These are phyloP conservation scores for Montipora cactus DNA, from an alignment of 64 coral and sea anemone species.

Conservation along the genomic window DNA sequence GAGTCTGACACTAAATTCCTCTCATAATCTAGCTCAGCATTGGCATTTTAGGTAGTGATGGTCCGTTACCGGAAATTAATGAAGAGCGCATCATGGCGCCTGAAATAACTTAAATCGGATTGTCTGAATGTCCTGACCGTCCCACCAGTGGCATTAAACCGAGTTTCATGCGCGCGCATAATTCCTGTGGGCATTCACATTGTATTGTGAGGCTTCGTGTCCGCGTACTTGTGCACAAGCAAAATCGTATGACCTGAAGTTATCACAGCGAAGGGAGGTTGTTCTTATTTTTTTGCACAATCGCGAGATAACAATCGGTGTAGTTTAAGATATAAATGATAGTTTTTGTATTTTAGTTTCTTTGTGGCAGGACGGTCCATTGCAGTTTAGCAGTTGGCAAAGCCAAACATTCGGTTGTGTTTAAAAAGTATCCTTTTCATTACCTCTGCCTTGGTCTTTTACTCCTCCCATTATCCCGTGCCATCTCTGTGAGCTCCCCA, in stretches of 20 bases:
- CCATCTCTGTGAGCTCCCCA: not conserved
- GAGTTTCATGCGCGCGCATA: too few relatives aligned
- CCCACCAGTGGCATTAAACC: too few relatives aligned
- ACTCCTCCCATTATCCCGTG: too few relatives aligned
- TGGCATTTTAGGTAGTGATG: not conserved
- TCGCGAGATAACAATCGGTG: not conserved
- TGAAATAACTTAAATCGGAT: not conserved
- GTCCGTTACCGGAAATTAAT: not conserved
- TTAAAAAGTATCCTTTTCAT: not conserved
- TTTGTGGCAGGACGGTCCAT: not conserved
- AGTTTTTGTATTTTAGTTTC: constrained; percentile 18
- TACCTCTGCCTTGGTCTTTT: not conserved
- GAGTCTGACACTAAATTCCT: constrained; percentile 74
- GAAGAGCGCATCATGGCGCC: not conserved
- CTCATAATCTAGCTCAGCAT: not conserved
- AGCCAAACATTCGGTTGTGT: constrained; percentile 13
- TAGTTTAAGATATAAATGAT: not conserved
- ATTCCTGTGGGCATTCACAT: too few relatives aligned
- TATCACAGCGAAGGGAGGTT: not conserved
- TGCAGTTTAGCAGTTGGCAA: constrained; percentile 21
- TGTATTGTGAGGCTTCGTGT: too few relatives aligned
- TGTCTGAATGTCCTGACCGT: not conserved
- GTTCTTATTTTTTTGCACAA: not conserved
- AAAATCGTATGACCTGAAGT: too few relatives aligned
- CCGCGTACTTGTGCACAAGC: too few relatives aligned